A percentile compares a stretch with the other conserved stretches of the same genome.
These are phyloP conservation scores for Eristalis tenax DNA, from an alignment of 2,888 invertebrate genomes.

Conservation along the genomic window DNA sequence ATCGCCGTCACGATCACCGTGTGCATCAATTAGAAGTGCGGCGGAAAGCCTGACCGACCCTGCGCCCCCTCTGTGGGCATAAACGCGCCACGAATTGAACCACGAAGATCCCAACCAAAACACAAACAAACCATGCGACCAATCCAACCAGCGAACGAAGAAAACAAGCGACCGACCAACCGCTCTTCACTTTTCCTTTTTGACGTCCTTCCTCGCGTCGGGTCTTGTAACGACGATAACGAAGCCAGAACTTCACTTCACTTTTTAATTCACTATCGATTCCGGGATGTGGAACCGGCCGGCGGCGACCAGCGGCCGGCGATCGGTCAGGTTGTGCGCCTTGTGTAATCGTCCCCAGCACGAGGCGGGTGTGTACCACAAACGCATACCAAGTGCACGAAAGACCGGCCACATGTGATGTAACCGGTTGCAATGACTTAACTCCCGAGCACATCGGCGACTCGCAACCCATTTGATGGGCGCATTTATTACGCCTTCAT, in stretches of 20 bases:
- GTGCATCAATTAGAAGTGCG: constrained; percentile 57
- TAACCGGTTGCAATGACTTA: constrained; percentile 52
- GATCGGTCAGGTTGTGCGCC: not conserved
- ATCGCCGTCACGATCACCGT: constrained; percentile 54
- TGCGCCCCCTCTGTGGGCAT: not conserved
- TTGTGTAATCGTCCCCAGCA: constrained; percentile 39
- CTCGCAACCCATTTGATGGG: constrained; percentile 44
- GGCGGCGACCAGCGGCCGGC: not conserved
- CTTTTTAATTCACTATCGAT: constrained; percentile 70
- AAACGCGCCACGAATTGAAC: constrained; percentile 10
- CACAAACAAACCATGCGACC: constrained; percentile 41
- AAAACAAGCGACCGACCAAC: constrained; percentile 45
- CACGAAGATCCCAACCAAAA: constrained; percentile 43
- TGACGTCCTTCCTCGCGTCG: constrained; percentile 64
- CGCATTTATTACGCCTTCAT: constrained; percentile 15
- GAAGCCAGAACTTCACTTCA: constrained; percentile 55
- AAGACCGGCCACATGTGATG: constrained; percentile 14
- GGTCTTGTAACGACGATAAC: not conserved
- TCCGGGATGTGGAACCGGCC: constrained; percentile 62
- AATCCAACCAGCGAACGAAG: constrained; percentile 6
- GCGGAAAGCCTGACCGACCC: constrained; percentile 30
- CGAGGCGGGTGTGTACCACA: constrained; percentile 36
- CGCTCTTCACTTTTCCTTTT: constrained; percentile 71
- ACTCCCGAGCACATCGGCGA: not conserved
- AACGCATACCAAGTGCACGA: not conserved